Conservation (phyloP, 2,888 invertebrate species). For the Conomelus anceps region DNA sequence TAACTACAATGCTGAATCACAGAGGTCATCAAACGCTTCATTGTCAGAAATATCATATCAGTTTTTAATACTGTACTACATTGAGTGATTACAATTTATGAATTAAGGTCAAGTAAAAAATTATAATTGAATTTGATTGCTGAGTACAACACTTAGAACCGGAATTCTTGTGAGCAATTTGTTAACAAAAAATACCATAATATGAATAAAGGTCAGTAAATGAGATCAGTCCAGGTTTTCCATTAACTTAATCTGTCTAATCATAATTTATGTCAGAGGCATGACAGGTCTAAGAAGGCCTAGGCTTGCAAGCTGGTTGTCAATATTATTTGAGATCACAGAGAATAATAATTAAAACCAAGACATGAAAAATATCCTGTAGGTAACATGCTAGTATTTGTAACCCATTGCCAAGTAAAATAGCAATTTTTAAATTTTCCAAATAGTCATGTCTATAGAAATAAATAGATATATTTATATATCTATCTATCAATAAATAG, state of each 20-base stretch:
- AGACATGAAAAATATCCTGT: too few species aligned
- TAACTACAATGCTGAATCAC: background rate
- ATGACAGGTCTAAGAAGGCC: background rate
- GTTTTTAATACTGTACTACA: background rate
- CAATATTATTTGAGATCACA: background rate
- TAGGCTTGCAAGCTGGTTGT: background rate
- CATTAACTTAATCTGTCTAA: too few species aligned
- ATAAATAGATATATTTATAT: too few species aligned
- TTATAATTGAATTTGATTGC: background rate
- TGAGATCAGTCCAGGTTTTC: background rate
- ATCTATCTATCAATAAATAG: too few species aligned
- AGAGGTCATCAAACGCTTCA: background rate
- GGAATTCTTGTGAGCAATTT: background rate
- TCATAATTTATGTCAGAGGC: background rate
- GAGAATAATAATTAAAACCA: background rate
- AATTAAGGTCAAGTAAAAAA: background rate
- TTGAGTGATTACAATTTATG: background rate
- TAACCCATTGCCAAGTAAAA: too few species aligned
- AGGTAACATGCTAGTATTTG: too few species aligned
- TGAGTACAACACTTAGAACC: background rate
- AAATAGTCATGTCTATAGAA: too few species aligned
- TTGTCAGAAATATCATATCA: background rate
- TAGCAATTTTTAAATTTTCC: too few species aligned
- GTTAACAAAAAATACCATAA: background rate
- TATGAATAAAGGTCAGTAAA: background rate